Evolutionary conservation across 2,888 invertebrate genomes (phyloP), one percentile per base, ranked within the genome.

Genomic region (Bellardia pandia): DNA sequence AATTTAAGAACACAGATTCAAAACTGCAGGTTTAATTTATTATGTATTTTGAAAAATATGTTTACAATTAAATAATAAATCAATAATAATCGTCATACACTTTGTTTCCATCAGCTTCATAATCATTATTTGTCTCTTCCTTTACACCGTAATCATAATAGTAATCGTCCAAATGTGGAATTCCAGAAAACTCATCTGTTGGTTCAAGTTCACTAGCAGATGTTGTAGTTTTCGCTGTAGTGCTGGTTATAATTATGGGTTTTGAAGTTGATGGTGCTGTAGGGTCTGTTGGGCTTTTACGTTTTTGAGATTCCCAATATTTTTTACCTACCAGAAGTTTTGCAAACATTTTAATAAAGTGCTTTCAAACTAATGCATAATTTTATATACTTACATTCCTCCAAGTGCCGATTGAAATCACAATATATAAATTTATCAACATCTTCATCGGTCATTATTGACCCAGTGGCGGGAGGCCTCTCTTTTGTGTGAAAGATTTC

Each of bases 351-450:
- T 37, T 37, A 37, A 37, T 37, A 37, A 37, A 37, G 4, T 5
- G 1, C 37, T 6, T 37, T 37, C 4, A 33, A 33, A 33, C 5
- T 33, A 33, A 33, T 33, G 5, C 33, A 33, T 33, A 33, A 37
- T 13, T 45, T 30, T 56, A 45, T 45, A 5, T 58, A 89, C 91
- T 90, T 78, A 92, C 92, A 92, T 40, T 89, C 88, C 0, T 88
- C 64, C 37, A 86, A 68, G 14, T 68, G 86, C 0, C 91, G 90
- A 16, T 92, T 88, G 60, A 90, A 92, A 85, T 90, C 91, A 53
- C 92, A 92, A n/a, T 82, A 88, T 33, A 92, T 90, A 40, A 90
- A 91, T 64, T 76, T 56, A 7, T 91, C 90, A n/a, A 92, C 76
- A 5, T 90, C 90, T 3, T 88, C 88, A 64, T 91, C 90, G 4